Conservation (phyloP, 64 coral and sea anemone species). For the Hydrozoanthus tunicans region DNA sequence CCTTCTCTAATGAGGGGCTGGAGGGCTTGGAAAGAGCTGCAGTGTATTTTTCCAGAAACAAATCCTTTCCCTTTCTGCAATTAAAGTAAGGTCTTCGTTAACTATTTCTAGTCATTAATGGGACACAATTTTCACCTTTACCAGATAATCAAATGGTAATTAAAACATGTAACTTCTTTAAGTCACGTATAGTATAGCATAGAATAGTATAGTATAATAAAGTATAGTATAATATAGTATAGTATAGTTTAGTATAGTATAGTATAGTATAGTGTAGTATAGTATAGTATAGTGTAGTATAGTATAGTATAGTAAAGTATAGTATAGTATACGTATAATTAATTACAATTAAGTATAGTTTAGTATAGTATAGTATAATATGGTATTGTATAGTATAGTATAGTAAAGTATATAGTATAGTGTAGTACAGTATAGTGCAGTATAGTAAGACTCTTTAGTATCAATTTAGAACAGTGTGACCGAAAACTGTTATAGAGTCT, state of each 20-base stretch:
- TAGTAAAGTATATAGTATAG: neutral
- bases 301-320: neutral
- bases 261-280: neutral
- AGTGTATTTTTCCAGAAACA: too few relatives aligned
- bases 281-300: neutral
- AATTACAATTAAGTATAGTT: neutral
- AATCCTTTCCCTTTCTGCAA: too few relatives aligned
- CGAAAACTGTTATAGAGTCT: too few relatives aligned
- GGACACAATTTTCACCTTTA: too few relatives aligned
- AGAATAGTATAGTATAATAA: neutral
- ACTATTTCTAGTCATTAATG: too few relatives aligned
- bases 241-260: neutral
- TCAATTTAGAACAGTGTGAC: too few relatives aligned
- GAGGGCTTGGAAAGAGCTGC: too few relatives aligned
- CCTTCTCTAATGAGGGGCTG: too few relatives aligned
- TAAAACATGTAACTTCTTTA: too few relatives aligned
- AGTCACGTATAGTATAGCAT: neutral
- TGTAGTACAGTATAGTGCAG: neutral
- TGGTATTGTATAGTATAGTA: neutral
- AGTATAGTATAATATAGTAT: neutral
- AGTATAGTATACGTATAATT: neutral
- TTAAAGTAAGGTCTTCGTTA: too few relatives aligned
- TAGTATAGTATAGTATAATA: neutral
- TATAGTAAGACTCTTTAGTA: too few relatives aligned
- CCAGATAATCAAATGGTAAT: too few relatives aligned